A percentile compares a stretch with the other conserved stretches of the same genome.
phyloP scores from a whole-genome alignment of 2,888 invertebrate species.

The Dryadula phaetusa region DNA sequence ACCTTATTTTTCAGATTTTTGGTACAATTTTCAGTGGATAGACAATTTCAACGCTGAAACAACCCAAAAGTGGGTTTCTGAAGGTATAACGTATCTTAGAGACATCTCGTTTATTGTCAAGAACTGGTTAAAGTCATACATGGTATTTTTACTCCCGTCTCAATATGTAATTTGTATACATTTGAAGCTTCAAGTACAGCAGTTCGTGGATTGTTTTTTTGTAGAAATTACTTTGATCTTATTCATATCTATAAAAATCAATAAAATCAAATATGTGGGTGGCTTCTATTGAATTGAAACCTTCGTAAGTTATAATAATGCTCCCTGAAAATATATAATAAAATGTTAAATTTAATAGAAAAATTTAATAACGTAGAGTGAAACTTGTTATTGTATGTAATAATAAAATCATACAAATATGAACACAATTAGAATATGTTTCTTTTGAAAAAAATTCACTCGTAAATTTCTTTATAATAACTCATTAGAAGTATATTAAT shows the following conservation, averaged over 20 bases:
- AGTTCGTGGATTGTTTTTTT: not conserved
- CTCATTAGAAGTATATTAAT: no score
- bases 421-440: no score
- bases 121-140: slow-evolving; percentile 57
- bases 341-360: no score
- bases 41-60: slow-evolving; percentile 53
- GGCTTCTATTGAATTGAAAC: not conserved
- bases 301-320: no score
- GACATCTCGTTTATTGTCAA: slow-evolving; percentile 67
- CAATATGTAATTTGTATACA: not conserved
- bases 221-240: not conserved
- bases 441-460: no score
- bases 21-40: slow-evolving; percentile 45
- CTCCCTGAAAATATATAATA: no score
- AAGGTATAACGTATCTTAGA: slow-evolving; percentile 61
- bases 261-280: not conserved
- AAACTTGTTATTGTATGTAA: no score
- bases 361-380: no score
- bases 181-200: not conserved
- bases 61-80: slow-evolving; percentile 61
- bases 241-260: not conserved
- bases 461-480: no score
- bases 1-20: slow-evolving; percentile 37
- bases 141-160: not conserved
- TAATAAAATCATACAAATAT: no score